Base-by-base conservation (phyloP, 1,140 invertebrate genomes). In the Anthonomus grandis region DNA sequence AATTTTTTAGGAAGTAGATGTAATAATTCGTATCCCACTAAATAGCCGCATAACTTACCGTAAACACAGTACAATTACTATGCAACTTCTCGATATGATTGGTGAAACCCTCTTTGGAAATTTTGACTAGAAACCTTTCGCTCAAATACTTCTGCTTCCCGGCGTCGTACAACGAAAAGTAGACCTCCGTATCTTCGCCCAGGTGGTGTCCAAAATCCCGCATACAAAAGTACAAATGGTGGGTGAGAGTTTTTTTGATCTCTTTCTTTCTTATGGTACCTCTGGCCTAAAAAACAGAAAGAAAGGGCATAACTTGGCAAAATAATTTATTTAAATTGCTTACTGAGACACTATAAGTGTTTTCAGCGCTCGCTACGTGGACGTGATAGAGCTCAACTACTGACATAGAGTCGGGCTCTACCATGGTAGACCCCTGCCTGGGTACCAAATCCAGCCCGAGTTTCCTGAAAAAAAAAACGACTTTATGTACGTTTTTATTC, bases 391-490 rank as follows among this genome's bases (percentile, higher is more conserved):
- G 77, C 66, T 93, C 87, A 9, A 95, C 89, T 4, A 93, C 83
- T 49, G 91, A 93, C 71, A 93, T 86, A 23, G 85, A 81, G 63
- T 92, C 89, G 17, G 91, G 87, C 74, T 95, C 90, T 3, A 95
- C 90, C 71, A 92, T 91, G 66, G 91, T 83, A 18, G 87, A 83
- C 25, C 91, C 90, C 64, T 89, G 83, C 25, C 92, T 78, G 0
- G 93, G 94, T 13, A 97, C 93, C 67, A 97, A 71, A 77, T 97
- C 95, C 63, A 97, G 75, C 0, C 90, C 91, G 6, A 97, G 80
- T 80, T 93, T 90, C 73, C 93, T 96, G 77, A 25, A 86, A 59
- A 0, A 44, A 88, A 64, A 45, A 45, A 2, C 2, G 31, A 34
- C 15, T 34, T 34, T 34, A 12, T 12, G 31, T 13, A 34, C 15